phyloP scores from a whole-genome alignment of 35 echinoderm and acorn worm genomes.

The Chiridota heheva region DNA sequence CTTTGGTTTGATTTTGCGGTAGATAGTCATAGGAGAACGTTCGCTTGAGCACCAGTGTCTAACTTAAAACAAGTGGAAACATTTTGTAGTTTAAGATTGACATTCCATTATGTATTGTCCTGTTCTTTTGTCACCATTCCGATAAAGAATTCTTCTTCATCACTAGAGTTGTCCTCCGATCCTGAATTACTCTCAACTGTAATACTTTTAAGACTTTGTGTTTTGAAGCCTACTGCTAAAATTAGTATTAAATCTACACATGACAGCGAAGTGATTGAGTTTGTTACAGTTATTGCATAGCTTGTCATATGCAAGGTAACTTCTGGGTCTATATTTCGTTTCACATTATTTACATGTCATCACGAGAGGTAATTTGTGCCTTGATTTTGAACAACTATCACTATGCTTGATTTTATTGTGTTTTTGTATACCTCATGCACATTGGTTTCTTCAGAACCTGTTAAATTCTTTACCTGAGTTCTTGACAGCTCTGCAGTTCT shows the following conservation, averaged over 20 bases:
- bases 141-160: slow-evolving; percentile 14
- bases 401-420: slow-evolving; percentile 10
- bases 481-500: background rate
- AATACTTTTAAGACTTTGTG: background rate
- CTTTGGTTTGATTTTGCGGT: background rate
- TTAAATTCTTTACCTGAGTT: background rate
- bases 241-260: slow-evolving; percentile 9
- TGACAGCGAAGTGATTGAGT: slow-evolving; percentile 24
- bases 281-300: slow-evolving; percentile 27
- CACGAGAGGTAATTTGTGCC: too few relatives aligned
- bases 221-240: too few relatives aligned
- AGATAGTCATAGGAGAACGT: background rate
- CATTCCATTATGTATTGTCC: background rate
- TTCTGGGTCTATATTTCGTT: background rate
- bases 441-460: background rate
- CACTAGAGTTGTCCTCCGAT: slow-evolving; percentile 9
- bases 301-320: background rate
- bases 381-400: too few relatives aligned
- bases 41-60: slow-evolving; percentile 41
- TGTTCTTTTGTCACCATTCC: background rate
- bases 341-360: slow-evolving; percentile 5
- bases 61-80: background rate
- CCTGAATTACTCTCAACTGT: background rate
- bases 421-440: background rate
- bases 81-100: slow-evolving; percentile 1